These are phyloP conservation scores for Thalassarche chlororhynchos DNA, from an alignment of 2,113 vertebrate species.

Conservation along the genomic window DNA sequence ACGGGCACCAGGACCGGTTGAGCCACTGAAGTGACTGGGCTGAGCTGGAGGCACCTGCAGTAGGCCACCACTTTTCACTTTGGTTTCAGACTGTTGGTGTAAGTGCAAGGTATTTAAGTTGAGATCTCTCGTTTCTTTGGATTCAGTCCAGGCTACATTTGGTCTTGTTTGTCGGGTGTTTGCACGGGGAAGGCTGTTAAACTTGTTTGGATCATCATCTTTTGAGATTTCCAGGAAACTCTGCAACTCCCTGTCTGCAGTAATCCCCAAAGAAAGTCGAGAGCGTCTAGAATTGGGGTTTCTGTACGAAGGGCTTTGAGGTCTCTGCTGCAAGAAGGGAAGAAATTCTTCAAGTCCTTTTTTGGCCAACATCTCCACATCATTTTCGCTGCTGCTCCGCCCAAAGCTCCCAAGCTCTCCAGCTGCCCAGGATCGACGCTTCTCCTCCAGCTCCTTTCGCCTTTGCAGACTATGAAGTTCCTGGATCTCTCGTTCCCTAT, in stretches of 20 bases:
- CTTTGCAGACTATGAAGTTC: conserved; percentile 85
- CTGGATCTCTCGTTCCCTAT: conserved; percentile 85
- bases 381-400: conserved; percentile 95
- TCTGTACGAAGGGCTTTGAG: conserved; percentile 83
- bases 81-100: conserved; percentile 12
- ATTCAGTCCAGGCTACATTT: conserved; percentile 73
- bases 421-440: conserved; percentile 81
- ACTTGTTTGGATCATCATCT: conserved; percentile 78
- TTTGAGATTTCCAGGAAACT: conserved; percentile 86
- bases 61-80: not conserved
- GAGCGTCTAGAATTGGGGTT: conserved; percentile 88
- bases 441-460: conserved; percentile 86
- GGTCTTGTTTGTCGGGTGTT: conserved; percentile 72
- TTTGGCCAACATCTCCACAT: conserved; percentile 87
- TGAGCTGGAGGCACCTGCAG: not conserved
- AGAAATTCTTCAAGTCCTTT: conserved; percentile 84
- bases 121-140: conserved; percentile 72
- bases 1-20: not conserved
- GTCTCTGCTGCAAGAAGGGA: conserved; percentile 83
- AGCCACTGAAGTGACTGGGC: not conserved
- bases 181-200: conserved; percentile 87
- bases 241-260: conserved; percentile 85
- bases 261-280: conserved; percentile 81
- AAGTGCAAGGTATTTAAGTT: conserved; percentile 52
- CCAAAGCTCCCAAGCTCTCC: conserved; percentile 82